Evolutionary conservation across 2,797 vertebrate species (phyloP).

Genomic region (Dendrocincla fuliginosa): DNA sequence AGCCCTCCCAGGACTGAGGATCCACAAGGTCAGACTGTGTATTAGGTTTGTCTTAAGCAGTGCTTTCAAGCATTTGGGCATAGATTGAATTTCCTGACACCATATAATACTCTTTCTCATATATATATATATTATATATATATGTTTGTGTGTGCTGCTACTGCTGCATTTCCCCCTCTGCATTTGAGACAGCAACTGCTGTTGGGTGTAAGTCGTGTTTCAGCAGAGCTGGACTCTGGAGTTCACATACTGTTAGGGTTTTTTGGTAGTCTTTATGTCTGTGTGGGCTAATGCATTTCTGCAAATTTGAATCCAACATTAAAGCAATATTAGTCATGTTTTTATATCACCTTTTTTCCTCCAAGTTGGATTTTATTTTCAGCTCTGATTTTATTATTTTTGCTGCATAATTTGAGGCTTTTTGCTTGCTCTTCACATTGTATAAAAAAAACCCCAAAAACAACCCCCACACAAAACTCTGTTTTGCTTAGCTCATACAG

Average conservation of each 20-base stretch:
- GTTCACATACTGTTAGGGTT: background rate
- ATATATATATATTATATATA: background rate
- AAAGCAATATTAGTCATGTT: background rate
- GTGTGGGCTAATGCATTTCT: background rate
- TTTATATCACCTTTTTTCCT: background rate
- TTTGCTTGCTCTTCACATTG: constrained; percentile 39
- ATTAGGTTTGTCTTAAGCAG: background rate
- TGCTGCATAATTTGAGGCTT: constrained; percentile 4
- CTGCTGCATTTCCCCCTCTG: background rate
- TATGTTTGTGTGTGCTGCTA: background rate
- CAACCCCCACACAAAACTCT: background rate
- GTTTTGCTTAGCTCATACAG: background rate
- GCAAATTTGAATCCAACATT: background rate
- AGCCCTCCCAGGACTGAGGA: background rate
- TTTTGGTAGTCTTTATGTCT: background rate
- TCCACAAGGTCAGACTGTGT: background rate
- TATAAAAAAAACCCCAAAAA: background rate
- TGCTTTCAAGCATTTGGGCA: background rate
- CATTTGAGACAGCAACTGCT: background rate
- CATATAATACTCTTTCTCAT: background rate
- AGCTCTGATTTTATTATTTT: background rate
- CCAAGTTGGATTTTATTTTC: background rate
- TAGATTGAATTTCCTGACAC: background rate
- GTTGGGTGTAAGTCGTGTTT: background rate
- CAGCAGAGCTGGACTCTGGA: background rate